Percentiles rank a stretch among this genome's conserved stretches.
These are phyloP conservation scores for Branchellion lobata DNA, from an alignment of 2,888 invertebrate species.

Conservation along the genomic window DNA sequence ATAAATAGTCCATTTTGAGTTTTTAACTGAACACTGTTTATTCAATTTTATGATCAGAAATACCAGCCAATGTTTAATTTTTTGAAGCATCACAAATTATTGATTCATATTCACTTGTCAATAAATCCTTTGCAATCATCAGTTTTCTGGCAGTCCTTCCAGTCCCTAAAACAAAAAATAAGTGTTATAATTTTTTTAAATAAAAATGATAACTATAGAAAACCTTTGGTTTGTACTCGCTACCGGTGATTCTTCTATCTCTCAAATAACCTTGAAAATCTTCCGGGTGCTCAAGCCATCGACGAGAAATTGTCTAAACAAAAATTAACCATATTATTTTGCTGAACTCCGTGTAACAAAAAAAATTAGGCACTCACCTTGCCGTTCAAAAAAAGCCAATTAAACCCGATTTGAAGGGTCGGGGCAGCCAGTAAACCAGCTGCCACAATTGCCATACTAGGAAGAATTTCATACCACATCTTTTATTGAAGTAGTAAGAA, in stretches of 20 bases:
- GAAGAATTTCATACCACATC: slow-evolving; percentile 47
- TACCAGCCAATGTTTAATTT: not conserved
- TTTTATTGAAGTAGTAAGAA: too few species aligned
- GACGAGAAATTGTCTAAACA: slow-evolving; percentile 51
- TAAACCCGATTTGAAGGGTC: slow-evolving; percentile 33
- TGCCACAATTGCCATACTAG: slow-evolving; percentile 40
- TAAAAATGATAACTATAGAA: not conserved
- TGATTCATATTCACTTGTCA: not conserved
- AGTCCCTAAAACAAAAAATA: not conserved
- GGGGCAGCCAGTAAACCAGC: slow-evolving; percentile 38
- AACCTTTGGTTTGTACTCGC: slow-evolving; percentile 56
- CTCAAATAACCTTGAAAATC: slow-evolving; percentile 55
- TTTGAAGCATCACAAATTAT: not conserved
- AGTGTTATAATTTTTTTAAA: not conserved
- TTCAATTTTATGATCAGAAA: too few species aligned
- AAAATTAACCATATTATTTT: not conserved
- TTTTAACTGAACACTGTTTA: not conserved
- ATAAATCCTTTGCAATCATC: not conserved
- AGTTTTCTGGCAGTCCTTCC: slow-evolving; percentile 8
- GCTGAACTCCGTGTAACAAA: not conserved
- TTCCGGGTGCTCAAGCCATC: slow-evolving; percentile 53
- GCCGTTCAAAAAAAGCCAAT: slow-evolving; percentile 38
- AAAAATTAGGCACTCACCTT: slow-evolving; percentile 34
- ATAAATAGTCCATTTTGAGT: not conserved
- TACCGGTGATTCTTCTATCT: slow-evolving; percentile 56